Conservation (phyloP, 2,888 invertebrate species). For the Aelia acuminata region DNA sequence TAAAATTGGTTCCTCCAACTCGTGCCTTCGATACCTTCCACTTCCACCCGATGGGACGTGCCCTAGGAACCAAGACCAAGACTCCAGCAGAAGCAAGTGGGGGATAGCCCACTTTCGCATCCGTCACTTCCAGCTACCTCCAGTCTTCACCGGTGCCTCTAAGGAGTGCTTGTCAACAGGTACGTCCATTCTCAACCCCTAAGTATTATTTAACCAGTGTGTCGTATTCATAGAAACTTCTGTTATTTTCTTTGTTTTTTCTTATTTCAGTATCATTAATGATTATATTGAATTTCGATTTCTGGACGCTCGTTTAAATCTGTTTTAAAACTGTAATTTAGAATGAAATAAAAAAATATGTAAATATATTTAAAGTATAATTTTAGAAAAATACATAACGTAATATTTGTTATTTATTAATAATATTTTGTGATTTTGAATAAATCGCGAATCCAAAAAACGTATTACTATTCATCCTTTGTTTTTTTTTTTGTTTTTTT, state of each 20-base stretch:
- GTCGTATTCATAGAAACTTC: not conserved
- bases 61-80: not conserved
- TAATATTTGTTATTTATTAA: not conserved
- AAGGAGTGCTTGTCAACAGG: constrained; percentile 34
- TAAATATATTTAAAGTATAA: no score
- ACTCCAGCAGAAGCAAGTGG: constrained; percentile 3
- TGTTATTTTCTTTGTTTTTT: not conserved
- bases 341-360: not conserved
- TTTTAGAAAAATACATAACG: not conserved
- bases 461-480: not conserved
- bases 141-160: constrained; percentile 10
- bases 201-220: not conserved
- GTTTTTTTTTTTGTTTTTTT: not conserved
- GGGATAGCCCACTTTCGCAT: constrained; percentile 44
- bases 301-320: not conserved
- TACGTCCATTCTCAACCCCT: not conserved
- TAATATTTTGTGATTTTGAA: not conserved
- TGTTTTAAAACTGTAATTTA: not conserved
- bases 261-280: not conserved
- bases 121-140: constrained; percentile 1
- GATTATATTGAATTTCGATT: not conserved
- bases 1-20: not conserved
- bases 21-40: not conserved
- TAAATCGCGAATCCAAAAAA: not conserved
- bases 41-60: not conserved